Evolutionary conservation across 2,797 vertebrate genomes (phyloP).

Genomic region (Pipistrellus pipistrellus): DNA sequence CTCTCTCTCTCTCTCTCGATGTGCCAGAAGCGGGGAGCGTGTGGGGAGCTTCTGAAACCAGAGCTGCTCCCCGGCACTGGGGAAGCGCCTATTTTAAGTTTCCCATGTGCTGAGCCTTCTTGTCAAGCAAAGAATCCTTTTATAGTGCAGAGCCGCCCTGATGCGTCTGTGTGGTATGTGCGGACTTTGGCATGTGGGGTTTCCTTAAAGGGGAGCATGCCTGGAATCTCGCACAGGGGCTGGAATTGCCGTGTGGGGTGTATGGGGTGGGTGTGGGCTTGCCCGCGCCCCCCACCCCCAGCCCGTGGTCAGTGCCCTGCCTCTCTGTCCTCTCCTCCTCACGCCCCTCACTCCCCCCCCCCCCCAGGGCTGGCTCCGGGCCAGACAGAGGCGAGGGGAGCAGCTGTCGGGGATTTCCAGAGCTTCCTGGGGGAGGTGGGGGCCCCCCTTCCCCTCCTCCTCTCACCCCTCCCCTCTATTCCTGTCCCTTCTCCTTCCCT

Average conservation of each 20-base stretch:
- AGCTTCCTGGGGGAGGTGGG: slow-evolving; percentile 9
- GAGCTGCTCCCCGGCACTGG: slow-evolving; percentile 36
- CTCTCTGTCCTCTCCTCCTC: slow-evolving; percentile 22
- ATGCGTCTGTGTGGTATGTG: slow-evolving; percentile 74
- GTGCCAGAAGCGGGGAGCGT: not conserved
- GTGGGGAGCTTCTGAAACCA: slow-evolving; percentile 45
- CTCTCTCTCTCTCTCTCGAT: not conserved
- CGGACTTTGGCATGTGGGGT: slow-evolving; percentile 73
- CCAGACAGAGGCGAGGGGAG: slow-evolving; percentile 67
- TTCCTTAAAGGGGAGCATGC: slow-evolving; percentile 75
- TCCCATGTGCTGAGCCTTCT: slow-evolving; percentile 73
- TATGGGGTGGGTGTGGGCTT: not conserved
- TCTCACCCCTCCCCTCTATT: not conserved
- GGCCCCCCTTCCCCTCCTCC: not conserved
- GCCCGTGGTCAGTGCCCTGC: not conserved
- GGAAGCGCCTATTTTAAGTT: slow-evolving; percentile 81
- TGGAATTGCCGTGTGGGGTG: not conserved
- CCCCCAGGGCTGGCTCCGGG: slow-evolving; percentile 38
- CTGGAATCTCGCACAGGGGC: slow-evolving; percentile 73
- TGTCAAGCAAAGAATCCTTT: slow-evolving; percentile 77
- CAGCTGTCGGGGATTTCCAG: slow-evolving; percentile 76
- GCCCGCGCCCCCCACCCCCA: not conserved
- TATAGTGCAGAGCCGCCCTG: slow-evolving; percentile 73
- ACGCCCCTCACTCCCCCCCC: not conserved
- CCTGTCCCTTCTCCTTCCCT: not conserved